Evolutionary conservation across 2,797 vertebrate species (phyloP).

Genomic region (Typhlichthys eigenmanni): DNA sequence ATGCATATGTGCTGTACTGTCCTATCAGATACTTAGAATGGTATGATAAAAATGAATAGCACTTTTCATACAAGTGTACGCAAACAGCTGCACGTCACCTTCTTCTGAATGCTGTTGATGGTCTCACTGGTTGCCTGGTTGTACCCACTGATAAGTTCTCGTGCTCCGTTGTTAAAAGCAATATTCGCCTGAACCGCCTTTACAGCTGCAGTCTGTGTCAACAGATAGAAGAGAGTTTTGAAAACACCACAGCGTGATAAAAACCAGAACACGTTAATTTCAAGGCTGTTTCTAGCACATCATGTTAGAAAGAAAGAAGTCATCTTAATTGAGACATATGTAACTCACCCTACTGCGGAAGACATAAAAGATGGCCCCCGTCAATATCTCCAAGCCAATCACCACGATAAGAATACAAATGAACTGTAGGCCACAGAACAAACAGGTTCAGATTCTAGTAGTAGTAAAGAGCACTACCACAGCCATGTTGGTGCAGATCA

Average conservation of each 20-base stretch:
- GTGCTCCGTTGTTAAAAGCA: slow-evolving; percentile 10
- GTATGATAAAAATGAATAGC: neutral
- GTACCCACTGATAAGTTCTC: slow-evolving; percentile 16
- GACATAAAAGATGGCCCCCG: slow-evolving; percentile 37
- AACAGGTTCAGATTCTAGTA: neutral
- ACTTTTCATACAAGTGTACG: neutral
- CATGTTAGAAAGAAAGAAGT: neutral
- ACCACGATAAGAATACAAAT: slow-evolving; percentile 47
- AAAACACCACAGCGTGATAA: neutral
- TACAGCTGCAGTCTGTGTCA: slow-evolving; percentile 18
- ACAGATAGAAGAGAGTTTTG: slow-evolving; percentile 1
- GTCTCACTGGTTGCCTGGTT: slow-evolving; percentile 22
- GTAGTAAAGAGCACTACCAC: neutral
- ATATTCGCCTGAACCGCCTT: slow-evolving; percentile 13
- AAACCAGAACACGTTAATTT: neutral
- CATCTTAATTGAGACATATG: neutral
- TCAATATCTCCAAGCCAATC: slow-evolving; percentile 39
- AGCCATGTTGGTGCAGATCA: neutral
- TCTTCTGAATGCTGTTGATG: slow-evolving; percentile 53
- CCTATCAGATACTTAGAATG: too few relatives aligned
- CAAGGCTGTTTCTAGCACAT: neutral
- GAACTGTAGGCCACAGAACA: slow-evolving; percentile 31
- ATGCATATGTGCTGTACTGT: too few relatives aligned
- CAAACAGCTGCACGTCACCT: slow-evolving; percentile 36
- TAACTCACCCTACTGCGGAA: slow-evolving; percentile 42